Conservation (phyloP, 2,797 vertebrate species). For the Gadopsis marmoratus region DNA sequence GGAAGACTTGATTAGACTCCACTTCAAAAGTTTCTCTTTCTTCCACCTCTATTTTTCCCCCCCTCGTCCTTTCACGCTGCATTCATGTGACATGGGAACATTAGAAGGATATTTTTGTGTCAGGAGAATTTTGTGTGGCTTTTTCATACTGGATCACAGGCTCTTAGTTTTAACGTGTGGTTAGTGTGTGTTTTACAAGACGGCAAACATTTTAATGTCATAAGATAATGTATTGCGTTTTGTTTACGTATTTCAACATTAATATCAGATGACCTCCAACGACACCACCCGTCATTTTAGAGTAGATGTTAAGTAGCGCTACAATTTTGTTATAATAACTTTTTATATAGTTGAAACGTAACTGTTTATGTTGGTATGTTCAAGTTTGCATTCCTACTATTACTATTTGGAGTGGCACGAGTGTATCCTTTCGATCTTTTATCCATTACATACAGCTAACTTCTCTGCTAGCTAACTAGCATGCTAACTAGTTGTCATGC, state of each 20-base stretch:
- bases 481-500: not conserved
- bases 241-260: too few relatives aligned
- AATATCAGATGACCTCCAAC: conserved; percentile 3
- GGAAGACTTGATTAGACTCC: not conserved
- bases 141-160: not conserved
- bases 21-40: conserved; percentile 12
- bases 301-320: not conserved
- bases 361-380: too few relatives aligned
- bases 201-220: not conserved
- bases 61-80: too few relatives aligned
- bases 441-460: not conserved
- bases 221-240: not conserved
- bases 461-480: not conserved
- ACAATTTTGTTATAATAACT: not conserved
- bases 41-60: not conserved
- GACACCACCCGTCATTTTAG: not conserved
- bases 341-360: not conserved
- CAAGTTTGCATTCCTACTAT: not conserved
- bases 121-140: not conserved
- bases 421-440: not conserved
- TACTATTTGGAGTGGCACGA: too few relatives aligned
- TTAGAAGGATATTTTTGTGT: conserved; percentile 21
- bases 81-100: conserved; percentile 35
- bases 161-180: not conserved
- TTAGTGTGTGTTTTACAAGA: not conserved